phyloP scores from a whole-genome alignment of 2,113 vertebrate species.

The Dipodomys ordii region DNA sequence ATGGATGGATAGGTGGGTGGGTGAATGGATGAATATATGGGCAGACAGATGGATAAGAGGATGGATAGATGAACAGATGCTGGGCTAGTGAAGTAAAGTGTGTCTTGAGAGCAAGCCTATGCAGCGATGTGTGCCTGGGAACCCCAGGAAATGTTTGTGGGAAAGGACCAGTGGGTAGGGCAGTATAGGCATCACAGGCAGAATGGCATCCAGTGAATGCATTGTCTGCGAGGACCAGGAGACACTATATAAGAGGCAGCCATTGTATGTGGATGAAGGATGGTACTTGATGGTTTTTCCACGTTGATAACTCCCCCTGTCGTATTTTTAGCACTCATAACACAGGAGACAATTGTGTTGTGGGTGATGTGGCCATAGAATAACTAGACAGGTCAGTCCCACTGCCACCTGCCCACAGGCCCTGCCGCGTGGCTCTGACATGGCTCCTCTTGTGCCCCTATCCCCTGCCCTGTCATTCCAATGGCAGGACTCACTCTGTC shows the following conservation, averaged over 20 bases:
- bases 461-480: background rate
- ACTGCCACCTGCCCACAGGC: fast-evolving
- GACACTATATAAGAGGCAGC: fast-evolving
- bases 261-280: fast-evolving
- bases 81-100: too few species aligned
- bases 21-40: too few species aligned
- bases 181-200: background rate
- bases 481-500: background rate
- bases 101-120: too few species aligned
- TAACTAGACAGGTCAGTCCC: fast-evolving
- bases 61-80: too few species aligned
- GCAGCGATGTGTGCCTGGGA: fast-evolving
- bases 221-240: background rate
- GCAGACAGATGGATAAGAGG: too few species aligned
- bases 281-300: background rate
- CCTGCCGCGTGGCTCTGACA: background rate
- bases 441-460: background rate
- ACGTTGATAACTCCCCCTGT: background rate
- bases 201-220: fast-evolving
- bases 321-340: background rate
- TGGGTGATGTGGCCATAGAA: fast-evolving
- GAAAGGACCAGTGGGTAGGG: background rate
- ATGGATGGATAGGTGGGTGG: too few species aligned
- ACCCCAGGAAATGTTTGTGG: fast-evolving
- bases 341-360: background rate